phyloP scores from a whole-genome alignment of 2,888 invertebrate genomes.

The Caenorhabditis imperialis region DNA sequence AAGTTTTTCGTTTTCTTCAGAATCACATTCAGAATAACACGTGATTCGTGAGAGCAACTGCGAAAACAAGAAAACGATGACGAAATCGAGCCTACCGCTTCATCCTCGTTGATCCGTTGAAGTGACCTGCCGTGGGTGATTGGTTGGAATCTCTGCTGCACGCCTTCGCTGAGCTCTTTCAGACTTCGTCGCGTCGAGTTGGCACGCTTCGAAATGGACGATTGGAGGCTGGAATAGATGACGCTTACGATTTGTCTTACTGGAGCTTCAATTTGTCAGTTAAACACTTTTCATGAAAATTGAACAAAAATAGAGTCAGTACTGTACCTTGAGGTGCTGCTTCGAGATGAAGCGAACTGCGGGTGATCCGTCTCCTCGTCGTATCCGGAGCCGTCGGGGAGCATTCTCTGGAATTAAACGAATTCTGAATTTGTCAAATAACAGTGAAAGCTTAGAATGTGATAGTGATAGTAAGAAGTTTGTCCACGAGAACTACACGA shows the following conservation, averaged over 20 bases:
- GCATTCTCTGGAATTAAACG: slow-evolving; percentile 60
- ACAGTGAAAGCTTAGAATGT: too few species aligned
- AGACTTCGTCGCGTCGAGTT: slow-evolving; percentile 50
- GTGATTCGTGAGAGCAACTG: neutral
- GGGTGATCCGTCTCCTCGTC: slow-evolving; percentile 51
- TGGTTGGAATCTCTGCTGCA: slow-evolving; percentile 49
- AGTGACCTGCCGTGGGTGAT: slow-evolving; percentile 39
- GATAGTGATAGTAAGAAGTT: neutral
- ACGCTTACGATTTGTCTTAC: neutral
- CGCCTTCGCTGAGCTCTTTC: slow-evolving; percentile 52
- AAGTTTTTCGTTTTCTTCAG: neutral
- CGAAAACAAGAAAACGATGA: too few species aligned
- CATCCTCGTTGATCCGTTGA: slow-evolving; percentile 49
- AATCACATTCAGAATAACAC: too few species aligned
- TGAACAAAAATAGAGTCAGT: too few species aligned
- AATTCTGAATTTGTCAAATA: too few species aligned
- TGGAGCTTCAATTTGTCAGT: too few species aligned
- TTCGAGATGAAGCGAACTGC: slow-evolving; percentile 36
- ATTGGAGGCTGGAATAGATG: slow-evolving; percentile 58
- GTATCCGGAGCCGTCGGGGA: slow-evolving; percentile 51
- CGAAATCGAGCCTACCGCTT: too few species aligned
- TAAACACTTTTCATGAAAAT: too few species aligned
- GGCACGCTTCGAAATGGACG: slow-evolving; percentile 55
- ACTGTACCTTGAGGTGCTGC: slow-evolving; percentile 45
- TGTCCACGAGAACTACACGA: slow-evolving; percentile 6